Percentiles rank a stretch among this genome's conserved stretches.
Conservation (phyloP, 2,888 invertebrate species). For the Monochamus alternatus region DNA sequence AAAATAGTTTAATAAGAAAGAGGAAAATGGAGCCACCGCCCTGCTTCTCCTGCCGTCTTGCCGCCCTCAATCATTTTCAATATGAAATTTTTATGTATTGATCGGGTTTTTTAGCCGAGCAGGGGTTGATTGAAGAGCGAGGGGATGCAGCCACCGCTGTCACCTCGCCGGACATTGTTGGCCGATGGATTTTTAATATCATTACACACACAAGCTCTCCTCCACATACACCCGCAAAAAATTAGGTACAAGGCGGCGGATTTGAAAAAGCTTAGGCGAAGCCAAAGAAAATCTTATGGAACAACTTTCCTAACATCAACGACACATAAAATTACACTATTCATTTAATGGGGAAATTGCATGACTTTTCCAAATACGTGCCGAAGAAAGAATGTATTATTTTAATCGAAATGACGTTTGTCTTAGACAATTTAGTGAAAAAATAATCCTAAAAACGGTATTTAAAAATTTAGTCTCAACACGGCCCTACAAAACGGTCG, state of each 20-base stretch:
- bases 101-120: slow-evolving; percentile 69
- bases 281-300: slow-evolving; percentile 18
- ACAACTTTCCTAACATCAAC: not conserved
- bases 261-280: slow-evolving; percentile 24
- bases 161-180: slow-evolving; percentile 68
- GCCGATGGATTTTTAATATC: slow-evolving; percentile 67
- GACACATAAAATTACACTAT: too few species aligned
- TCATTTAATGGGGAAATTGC: too few species aligned
- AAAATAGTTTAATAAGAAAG: slow-evolving; percentile 55
- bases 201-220: slow-evolving; percentile 54
- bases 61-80: slow-evolving; percentile 72
- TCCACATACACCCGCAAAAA: slow-evolving; percentile 35
- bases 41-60: slow-evolving; percentile 54
- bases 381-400: too few species aligned
- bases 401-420: too few species aligned
- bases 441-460: too few species aligned
- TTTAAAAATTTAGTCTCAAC: too few species aligned
- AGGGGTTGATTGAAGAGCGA: slow-evolving; percentile 64
- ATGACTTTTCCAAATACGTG: too few species aligned
- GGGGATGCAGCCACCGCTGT: slow-evolving; percentile 66
- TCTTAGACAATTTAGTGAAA: too few species aligned
- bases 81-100: slow-evolving; percentile 73
- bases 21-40: slow-evolving; percentile 51
- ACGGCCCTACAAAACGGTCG: too few species aligned
- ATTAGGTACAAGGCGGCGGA: slow-evolving; percentile 27